These are phyloP conservation scores for Drosophila histrio DNA, from an alignment of 2,888 invertebrate genomes.

Conservation along the genomic window DNA sequence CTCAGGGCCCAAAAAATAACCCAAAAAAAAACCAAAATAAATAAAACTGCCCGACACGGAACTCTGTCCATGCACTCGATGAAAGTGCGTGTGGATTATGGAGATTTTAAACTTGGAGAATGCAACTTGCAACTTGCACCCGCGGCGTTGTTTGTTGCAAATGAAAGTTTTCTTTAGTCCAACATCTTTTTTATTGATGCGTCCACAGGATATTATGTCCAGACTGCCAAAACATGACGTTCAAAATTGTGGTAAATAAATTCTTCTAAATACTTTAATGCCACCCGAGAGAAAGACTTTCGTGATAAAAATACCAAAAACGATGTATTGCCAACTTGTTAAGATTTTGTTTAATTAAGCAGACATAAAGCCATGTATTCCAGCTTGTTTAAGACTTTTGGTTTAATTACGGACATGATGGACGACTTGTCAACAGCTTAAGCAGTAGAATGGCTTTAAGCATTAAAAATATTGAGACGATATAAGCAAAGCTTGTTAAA, in stretches of 20 bases:
- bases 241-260: conserved; percentile 51
- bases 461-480: too few relatives aligned
- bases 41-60: conserved; percentile 44
- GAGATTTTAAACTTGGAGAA: conserved; percentile 7
- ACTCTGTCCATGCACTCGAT: conserved; percentile 45
- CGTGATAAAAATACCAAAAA: neutral
- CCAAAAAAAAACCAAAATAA: neutral
- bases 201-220: conserved; percentile 37
- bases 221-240: conserved; percentile 29
- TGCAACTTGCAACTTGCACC: conserved; percentile 43
- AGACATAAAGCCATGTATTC: too few relatives aligned
- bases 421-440: conserved; percentile 9
- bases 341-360: neutral
- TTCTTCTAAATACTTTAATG: conserved; percentile 42
- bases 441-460: too few relatives aligned
- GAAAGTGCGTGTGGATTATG: conserved; percentile 72
- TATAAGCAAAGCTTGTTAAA: too few relatives aligned
- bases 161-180: conserved; percentile 60
- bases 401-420: neutral
- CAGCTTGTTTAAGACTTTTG: neutral
- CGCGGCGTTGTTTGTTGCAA: conserved; percentile 55
- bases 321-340: neutral
- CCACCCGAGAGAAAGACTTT: conserved; percentile 42
- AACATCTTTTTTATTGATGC: conserved; percentile 26
- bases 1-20: conserved; percentile 18